phyloP scores from a whole-genome alignment of 1,140 invertebrate species.

The Argopecten irradians region DNA sequence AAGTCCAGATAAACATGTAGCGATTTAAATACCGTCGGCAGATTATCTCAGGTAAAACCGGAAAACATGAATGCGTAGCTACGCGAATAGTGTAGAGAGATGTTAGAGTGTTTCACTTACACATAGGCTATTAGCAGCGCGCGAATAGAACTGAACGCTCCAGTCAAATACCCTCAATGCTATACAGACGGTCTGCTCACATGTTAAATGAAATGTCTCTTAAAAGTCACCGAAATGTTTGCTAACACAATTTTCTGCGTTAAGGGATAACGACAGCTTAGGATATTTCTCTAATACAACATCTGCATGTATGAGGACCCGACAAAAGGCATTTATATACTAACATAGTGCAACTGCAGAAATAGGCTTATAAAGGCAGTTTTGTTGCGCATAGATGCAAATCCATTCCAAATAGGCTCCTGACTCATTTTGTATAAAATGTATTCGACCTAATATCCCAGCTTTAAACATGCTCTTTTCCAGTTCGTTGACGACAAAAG shows the following conservation, averaged over 20 bases:
- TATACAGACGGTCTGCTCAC: no score
- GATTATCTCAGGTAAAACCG: not conserved
- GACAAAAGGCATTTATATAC: not conserved
- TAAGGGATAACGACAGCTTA: not conserved
- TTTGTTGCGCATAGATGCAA: constrained; percentile 5
- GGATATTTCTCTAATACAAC: not conserved
- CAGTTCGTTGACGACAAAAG: not conserved
- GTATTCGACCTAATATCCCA: not conserved
- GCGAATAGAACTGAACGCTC: not conserved
- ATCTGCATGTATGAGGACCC: not conserved
- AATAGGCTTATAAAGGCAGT: not conserved
- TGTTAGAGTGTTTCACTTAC: not conserved
- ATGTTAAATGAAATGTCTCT: not conserved
- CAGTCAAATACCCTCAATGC: not conserved
- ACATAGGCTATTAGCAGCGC: not conserved
- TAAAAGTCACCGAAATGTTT: not conserved
- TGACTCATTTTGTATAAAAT: not conserved
- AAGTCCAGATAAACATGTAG: not conserved
- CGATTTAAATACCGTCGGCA: not conserved
- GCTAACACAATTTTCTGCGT: not conserved
- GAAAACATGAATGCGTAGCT: not conserved
- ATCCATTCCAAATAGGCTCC: not conserved
- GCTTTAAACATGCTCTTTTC: not conserved
- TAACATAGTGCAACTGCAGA: not conserved
- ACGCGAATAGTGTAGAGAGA: not conserved